Percentiles rank a stretch among this genome's conserved stretches.
These are phyloP conservation scores for Andrena camellia DNA, from an alignment of 2,888 invertebrate genomes.

Conservation along the genomic window DNA sequence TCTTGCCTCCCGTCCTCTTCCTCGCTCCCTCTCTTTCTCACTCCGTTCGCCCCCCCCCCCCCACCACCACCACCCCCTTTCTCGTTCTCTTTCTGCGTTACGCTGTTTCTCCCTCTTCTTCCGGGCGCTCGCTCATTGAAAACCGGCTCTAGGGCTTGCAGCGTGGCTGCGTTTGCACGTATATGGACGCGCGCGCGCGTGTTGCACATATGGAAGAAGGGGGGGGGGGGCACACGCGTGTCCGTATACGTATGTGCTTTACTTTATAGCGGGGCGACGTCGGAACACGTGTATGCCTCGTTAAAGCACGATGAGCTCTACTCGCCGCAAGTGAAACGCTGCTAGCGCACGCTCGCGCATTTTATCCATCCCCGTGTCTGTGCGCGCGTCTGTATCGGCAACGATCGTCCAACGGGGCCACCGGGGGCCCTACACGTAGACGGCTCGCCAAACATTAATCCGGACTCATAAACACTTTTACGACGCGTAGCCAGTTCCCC, in stretches of 20 bases:
- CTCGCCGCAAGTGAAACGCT: constrained; percentile 30
- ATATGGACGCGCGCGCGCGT: constrained; percentile 45
- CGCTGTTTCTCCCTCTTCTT: constrained; percentile 69
- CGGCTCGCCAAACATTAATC: constrained; percentile 33
- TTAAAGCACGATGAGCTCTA: constrained; percentile 63
- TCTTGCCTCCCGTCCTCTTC: constrained; percentile 56
- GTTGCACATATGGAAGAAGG: constrained; percentile 9
- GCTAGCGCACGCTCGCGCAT: constrained; percentile 14
- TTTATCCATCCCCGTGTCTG: constrained; percentile 59
- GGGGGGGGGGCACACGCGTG: constrained; percentile 42
- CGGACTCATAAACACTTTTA: constrained; percentile 18
- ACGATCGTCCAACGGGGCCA: constrained; percentile 50
- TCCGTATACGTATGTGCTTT: constrained; percentile 51
- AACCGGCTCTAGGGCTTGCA: constrained; percentile 75
- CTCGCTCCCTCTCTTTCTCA: constrained; percentile 33
- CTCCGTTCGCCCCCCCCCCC: constrained; percentile 46
- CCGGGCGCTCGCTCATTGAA: constrained; percentile 71
- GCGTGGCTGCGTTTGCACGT: constrained; percentile 52
- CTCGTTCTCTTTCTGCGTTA: constrained; percentile 54
- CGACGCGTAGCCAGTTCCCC: neutral
- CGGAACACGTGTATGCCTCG: constrained; percentile 78
- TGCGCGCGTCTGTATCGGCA: constrained; percentile 57
- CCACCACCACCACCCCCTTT: constrained; percentile 35
- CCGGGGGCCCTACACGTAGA: neutral
- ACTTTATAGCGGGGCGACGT: constrained; percentile 75